phyloP scores from a whole-genome alignment of 2,888 invertebrate species.

The Orthosia incerta region DNA sequence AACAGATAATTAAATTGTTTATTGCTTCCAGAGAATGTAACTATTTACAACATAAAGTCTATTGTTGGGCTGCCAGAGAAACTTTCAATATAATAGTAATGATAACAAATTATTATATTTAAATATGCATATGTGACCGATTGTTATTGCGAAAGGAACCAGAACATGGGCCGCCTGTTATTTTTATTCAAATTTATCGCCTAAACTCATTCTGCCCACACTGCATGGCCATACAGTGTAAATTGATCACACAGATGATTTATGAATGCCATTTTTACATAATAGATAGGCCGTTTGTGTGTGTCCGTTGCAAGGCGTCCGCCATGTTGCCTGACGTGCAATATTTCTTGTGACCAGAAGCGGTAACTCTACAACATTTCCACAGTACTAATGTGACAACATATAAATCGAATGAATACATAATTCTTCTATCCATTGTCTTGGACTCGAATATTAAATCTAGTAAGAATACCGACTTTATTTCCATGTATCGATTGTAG shows the following conservation, averaged over 20 bases:
- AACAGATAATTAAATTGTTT: constrained; percentile 27
- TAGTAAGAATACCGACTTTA: constrained; percentile 47
- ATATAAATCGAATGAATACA: constrained; percentile 65
- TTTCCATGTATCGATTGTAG: constrained; percentile 50
- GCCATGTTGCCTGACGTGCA: constrained; percentile 64
- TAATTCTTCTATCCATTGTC: constrained; percentile 75
- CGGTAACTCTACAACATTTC: constrained; percentile 63
- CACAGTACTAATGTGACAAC: constrained; percentile 64
- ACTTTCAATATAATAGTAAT: constrained; percentile 45
- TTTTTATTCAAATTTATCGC: constrained; percentile 76
- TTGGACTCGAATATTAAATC: constrained; percentile 59
- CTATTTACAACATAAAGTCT: constrained; percentile 11
- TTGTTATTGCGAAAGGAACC: constrained; percentile 63
- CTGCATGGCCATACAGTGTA: constrained; percentile 71
- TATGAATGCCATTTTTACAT: constrained; percentile 78
- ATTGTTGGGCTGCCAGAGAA: constrained; percentile 25
- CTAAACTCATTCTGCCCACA: constrained; percentile 78
- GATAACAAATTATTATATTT: constrained; percentile 52
- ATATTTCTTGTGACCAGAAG: constrained; percentile 69
- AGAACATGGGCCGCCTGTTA: constrained; percentile 67
- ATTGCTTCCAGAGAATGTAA: constrained; percentile 4
- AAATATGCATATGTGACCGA: constrained; percentile 63
- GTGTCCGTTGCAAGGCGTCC: constrained; percentile 54
- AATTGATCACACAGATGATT: constrained; percentile 77
- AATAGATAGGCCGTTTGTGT: constrained; percentile 69